Percentiles rank a stretch among this genome's conserved stretches.
These are phyloP conservation scores for Salticus scenicus DNA, from an alignment of 2,888 invertebrate species.

Conservation along the genomic window DNA sequence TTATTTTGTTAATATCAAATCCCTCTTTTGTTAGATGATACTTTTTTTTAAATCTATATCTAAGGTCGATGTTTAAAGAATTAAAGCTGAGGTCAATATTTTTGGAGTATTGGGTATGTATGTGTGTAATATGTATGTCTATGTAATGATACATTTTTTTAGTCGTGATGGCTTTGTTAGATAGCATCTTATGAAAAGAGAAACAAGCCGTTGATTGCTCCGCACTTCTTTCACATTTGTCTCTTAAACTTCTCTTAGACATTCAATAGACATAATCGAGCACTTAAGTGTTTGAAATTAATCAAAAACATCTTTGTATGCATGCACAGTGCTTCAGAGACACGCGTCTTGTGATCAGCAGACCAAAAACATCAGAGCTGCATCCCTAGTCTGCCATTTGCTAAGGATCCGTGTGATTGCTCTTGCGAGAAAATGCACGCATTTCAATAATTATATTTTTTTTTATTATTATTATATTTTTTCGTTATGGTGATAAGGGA, in stretches of 20 bases:
- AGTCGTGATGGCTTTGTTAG: no score
- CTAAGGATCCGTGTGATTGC: slow-evolving; percentile 34
- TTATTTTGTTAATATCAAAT: no score
- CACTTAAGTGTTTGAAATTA: slow-evolving; percentile 7
- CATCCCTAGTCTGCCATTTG: not conserved
- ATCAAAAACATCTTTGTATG: not conserved
- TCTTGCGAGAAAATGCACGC: slow-evolving; percentile 57
- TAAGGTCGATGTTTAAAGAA: no score
- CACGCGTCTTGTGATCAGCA: slow-evolving; percentile 21
- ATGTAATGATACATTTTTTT: no score
- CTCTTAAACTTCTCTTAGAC: not conserved
- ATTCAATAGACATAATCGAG: not conserved
- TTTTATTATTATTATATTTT: slow-evolving; percentile 35
- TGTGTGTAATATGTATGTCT: no score
- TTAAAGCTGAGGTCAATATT: no score
- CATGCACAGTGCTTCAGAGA: not conserved
- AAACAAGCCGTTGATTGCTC: no score
- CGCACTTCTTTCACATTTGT: no score
- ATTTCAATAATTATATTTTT: slow-evolving; percentile 45
- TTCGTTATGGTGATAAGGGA: not conserved
- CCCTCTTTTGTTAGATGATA: no score
- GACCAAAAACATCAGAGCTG: not conserved
- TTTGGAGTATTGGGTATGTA: no score
- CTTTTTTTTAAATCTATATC: no score
- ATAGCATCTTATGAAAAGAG: no score